Conservation (phyloP, 1,140 invertebrate genomes). For the Armadillidium nasatum region DNA sequence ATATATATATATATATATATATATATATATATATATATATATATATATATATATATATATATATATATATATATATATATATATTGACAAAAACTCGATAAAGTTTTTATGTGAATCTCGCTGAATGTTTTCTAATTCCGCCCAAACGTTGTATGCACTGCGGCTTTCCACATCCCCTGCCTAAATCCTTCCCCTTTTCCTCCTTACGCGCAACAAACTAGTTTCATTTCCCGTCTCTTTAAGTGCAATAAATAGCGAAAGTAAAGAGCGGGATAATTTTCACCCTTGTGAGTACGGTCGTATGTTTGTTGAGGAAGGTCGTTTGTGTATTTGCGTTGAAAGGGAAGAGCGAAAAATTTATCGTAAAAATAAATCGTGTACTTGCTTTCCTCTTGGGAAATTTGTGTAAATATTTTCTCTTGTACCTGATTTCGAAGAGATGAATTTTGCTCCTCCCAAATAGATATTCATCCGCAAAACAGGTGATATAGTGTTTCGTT, state of each 20-base stretch:
- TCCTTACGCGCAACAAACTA: constrained; percentile 9
- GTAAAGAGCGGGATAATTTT: not conserved
- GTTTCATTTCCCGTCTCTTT: not conserved
- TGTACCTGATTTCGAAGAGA: not conserved
- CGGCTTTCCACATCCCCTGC: not conserved
- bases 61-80: too few species aligned
- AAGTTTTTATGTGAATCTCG: too few species aligned
- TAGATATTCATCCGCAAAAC: too few species aligned
- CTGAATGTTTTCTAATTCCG: not conserved
- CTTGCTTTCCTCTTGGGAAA: not conserved
- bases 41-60: too few species aligned
- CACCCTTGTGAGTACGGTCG: not conserved
- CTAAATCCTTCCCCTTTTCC: not conserved
- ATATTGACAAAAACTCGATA: too few species aligned
- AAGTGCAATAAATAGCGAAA: constrained; percentile 1
- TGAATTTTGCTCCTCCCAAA: not conserved
- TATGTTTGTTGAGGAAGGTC: too few species aligned
- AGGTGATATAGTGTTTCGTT: too few species aligned
- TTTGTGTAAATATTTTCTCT: not conserved
- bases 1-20: too few species aligned
- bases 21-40: too few species aligned
- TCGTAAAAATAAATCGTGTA: not conserved
- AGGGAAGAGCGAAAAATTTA: not conserved
- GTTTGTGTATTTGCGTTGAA: too few species aligned
- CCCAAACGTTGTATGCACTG: not conserved